Evolutionary conservation across 1,140 invertebrate genomes (phyloP).

Genomic region (Papilio machaon): DNA sequence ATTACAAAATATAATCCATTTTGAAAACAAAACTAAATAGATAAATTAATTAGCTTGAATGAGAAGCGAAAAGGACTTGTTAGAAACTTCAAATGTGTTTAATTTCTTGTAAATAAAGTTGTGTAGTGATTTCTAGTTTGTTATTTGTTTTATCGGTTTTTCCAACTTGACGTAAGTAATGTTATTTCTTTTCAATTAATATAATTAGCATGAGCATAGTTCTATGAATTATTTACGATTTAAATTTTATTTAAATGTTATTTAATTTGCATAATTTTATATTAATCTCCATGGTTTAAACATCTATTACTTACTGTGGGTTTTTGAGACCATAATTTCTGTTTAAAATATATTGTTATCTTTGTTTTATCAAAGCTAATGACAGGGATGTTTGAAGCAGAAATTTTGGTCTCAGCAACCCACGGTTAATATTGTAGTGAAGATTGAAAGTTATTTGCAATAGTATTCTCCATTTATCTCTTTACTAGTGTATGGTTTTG

Average conservation of each 20-base stretch:
- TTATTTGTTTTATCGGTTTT: constrained; percentile 3
- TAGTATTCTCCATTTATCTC: too few species aligned
- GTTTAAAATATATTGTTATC: too few species aligned
- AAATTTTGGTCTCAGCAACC: too few species aligned
- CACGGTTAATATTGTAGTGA: too few species aligned
- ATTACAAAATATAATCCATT: too few species aligned
- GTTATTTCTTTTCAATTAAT: background rate
- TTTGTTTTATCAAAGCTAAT: too few species aligned
- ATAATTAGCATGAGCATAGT: background rate
- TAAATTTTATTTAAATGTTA: background rate
- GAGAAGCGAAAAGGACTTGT: background rate
- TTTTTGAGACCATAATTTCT: too few species aligned
- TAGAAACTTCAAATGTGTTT: constrained; percentile 9
- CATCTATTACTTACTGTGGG: background rate
- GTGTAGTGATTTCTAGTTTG: background rate
- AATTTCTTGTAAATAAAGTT: background rate
- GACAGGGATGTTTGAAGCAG: too few species aligned
- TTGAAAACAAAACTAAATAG: too few species aligned
- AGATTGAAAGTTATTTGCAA: too few species aligned
- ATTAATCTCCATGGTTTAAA: background rate
- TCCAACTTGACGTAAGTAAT: constrained; percentile 1
- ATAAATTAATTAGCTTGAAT: background rate
- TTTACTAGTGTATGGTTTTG: too few species aligned
- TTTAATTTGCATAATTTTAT: background rate
- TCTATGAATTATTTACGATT: background rate